Percentiles rank a stretch among this genome's conserved stretches.
Conservation (phyloP, 2,797 vertebrate genomes). For the Coranthus polyacanthus region DNA sequence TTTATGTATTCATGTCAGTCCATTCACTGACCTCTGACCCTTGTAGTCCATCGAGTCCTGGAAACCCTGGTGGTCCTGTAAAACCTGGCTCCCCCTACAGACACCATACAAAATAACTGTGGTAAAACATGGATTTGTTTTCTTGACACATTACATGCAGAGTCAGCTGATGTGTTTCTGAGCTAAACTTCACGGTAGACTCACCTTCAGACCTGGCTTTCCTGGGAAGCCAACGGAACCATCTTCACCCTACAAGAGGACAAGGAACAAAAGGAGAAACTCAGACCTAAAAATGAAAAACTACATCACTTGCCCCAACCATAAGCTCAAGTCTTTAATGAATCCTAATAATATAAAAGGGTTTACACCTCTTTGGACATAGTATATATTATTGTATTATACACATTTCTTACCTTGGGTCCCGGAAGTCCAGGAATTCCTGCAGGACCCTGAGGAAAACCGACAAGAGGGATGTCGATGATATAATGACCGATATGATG, state of each 20-base stretch:
- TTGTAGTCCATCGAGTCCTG: conserved; percentile 79
- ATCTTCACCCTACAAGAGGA: conserved; percentile 63
- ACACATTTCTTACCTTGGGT: conserved; percentile 77
- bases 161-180: too few relatives aligned
- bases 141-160: too few relatives aligned
- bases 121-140: too few relatives aligned
- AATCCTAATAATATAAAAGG: too few relatives aligned
- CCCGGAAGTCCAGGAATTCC: conserved; percentile 81
- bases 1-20: neutral
- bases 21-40: conserved; percentile 81
- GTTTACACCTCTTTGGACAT: too few relatives aligned
- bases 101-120: conserved; percentile 20
- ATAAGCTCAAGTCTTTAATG: too few relatives aligned
- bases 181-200: conserved; percentile 1
- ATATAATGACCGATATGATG: too few relatives aligned
- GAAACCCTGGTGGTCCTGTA: conserved; percentile 81
- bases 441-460: conserved; percentile 73
- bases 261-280: neutral
- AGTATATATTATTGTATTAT: too few relatives aligned
- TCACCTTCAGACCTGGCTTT: conserved; percentile 69
- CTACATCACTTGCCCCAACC: too few relatives aligned
- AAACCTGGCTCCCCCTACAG: conserved; percentile 83
- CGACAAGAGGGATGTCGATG: too few relatives aligned
- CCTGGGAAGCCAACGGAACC: conserved; percentile 65
- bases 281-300: too few relatives aligned